Base-by-base conservation (phyloP, 2,888 invertebrate genomes). In the Epinotia ramella region DNA sequence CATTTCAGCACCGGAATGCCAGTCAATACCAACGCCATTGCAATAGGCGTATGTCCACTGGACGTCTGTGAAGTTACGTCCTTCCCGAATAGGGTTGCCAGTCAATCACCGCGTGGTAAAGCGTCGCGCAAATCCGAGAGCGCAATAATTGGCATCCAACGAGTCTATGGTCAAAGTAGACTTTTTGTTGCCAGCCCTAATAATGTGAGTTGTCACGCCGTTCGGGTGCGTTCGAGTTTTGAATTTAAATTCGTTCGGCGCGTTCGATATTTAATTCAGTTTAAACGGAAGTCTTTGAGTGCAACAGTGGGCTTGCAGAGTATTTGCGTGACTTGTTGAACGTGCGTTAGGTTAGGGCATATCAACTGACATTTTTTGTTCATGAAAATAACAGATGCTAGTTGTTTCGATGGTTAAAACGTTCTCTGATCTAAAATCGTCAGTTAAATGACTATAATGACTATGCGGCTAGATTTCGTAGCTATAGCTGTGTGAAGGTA, bases 81-180 rank as follows among this genome's bases (percentile, higher is more conserved):
- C 4, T 63, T 71, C 53, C 18, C 20, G 53, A 56, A 83, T 81
- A 79, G 82, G 80, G 77, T 77, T 81, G 66, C 77, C 79, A 81
- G 83, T 84, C 88, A 87, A 77, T 89, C 88, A 87, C 84, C 67
- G 82, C 75, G 79, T 78, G 81, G 86, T 83, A 87, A 86, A 87
- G 85, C 85, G 87, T 86, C 85, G 84, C 83, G 84, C 83, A 87
- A 88, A 86, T 85, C 85, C 86, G 82, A 85, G 84, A 84, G 85
- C 84, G 84, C 87, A 87, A 89, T 90, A 89, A 90, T 91, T 89
- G 91, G 89, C 89, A 85, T 84, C 82, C 84, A 83, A 40, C 69
- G 70, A 59, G 69, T 70, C 59, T 74, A 74, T 69, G 69, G 68
- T 67, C 73, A 24, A 57, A 24, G 64, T 7, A 28, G 33, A 49